Evolutionary conservation across 1,140 invertebrate species (phyloP).

Genomic region (Metaphire vulgaris): DNA sequence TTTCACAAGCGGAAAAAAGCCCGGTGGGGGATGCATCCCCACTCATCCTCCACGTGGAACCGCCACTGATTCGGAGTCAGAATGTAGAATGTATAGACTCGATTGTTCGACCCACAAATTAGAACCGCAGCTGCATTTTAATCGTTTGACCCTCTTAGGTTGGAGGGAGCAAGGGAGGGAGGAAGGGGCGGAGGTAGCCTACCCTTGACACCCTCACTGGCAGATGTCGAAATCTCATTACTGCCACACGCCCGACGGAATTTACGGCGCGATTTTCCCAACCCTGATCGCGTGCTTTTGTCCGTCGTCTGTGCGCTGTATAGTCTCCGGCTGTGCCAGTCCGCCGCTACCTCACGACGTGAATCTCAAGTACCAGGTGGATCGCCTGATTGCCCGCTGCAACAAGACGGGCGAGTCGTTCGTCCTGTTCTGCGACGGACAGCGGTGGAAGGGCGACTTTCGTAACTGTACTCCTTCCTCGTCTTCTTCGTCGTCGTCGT

Average conservation of each 20-base stretch:
- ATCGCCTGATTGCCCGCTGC: not conserved
- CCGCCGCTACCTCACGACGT: not conserved
- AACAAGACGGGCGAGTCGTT: constrained; percentile 11
- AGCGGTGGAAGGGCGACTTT: constrained; percentile 16
- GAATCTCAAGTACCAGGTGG: not conserved
- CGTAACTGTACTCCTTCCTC: constrained; percentile 5
- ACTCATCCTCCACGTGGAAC: no score
- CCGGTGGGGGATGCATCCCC: no score
- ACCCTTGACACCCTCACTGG: no score
- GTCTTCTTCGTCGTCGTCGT: not conserved
- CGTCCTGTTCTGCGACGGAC: constrained; percentile 11
- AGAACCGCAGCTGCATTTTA: no score
- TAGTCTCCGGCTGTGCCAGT: not conserved
- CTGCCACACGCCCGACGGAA: not conserved
- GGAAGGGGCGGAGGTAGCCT: no score
- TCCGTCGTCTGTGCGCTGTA: not conserved
- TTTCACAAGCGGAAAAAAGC: no score
- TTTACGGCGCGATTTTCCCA: not conserved
- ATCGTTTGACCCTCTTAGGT: no score
- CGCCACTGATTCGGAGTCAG: no score
- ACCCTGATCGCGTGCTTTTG: no score
- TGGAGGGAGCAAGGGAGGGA: no score
- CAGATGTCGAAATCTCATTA: not conserved
- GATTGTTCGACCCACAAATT: no score
- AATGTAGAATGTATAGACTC: no score